These are phyloP conservation scores for Corythaixoides concolor DNA, from an alignment of 2,113 vertebrate species.

Conservation along the genomic window DNA sequence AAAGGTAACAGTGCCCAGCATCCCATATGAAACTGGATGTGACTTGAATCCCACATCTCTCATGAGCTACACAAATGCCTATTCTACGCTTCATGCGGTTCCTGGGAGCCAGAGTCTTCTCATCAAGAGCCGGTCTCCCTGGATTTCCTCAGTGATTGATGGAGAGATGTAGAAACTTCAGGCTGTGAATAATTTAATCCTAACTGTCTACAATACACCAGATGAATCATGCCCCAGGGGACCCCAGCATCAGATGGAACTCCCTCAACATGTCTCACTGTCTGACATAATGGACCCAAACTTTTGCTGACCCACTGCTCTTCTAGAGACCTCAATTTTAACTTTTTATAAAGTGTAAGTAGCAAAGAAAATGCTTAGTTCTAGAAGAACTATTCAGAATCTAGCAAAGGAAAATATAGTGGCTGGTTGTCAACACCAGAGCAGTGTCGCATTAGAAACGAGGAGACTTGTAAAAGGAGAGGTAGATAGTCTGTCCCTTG, in stretches of 20 bases:
- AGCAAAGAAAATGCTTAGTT: not conserved
- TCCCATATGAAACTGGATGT: not conserved
- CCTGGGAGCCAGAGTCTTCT: conserved; percentile 1
- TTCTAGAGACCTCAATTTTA: not conserved
- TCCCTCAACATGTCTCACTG: not conserved
- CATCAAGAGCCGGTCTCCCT: conserved; percentile 20
- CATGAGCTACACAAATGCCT: not conserved
- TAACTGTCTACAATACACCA: not conserved
- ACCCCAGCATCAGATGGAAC: not conserved
- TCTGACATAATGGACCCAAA: not conserved
- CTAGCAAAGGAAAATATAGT: not conserved
- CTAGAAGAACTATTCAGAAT: not conserved
- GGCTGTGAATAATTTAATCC: conserved; percentile 20
- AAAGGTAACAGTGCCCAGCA: not conserved
- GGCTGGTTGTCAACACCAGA: not conserved
- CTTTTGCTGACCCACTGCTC: not conserved
- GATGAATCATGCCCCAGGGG: not conserved
- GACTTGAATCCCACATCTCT: not conserved
- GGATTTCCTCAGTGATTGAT: conserved; percentile 40
- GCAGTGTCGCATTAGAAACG: not conserved
- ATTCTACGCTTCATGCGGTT: not conserved
- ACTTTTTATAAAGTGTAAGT: not conserved
- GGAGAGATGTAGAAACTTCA: conserved; percentile 5
- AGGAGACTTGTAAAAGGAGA: not conserved
- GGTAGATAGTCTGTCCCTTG: not conserved